Evolutionary conservation across 1,140 invertebrate species (phyloP).

Genomic region (Helicorthomorpha holstii): DNA sequence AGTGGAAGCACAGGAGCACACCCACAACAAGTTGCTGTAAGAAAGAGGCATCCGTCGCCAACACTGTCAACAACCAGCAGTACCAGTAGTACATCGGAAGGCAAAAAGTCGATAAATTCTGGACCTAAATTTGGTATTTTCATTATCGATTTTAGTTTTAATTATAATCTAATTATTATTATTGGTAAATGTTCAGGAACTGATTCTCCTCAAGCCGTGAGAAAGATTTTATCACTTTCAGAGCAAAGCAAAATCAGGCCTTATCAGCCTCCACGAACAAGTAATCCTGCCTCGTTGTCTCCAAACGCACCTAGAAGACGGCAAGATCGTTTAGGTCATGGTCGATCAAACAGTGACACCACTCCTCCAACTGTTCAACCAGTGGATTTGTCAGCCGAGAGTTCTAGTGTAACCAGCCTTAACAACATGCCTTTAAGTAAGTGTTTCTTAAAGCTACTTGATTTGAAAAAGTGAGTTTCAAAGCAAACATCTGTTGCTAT

Average conservation of each 20-base stretch:
- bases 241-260: constrained; percentile 65
- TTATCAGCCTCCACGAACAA: constrained; percentile 51
- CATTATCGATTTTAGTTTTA: constrained; percentile 1
- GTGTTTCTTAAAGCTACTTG: constrained; percentile 20
- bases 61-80: constrained; percentile 76
- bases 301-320: constrained; percentile 21
- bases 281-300: constrained; percentile 31
- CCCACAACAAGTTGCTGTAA: too few species aligned
- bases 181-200: constrained; percentile 40
- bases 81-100: constrained; percentile 39
- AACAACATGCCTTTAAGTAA: constrained; percentile 74
- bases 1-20: too few species aligned
- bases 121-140: constrained; percentile 44
- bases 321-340: constrained; percentile 45
- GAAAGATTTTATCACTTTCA: constrained; percentile 76
- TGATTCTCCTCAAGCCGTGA: constrained; percentile 84
- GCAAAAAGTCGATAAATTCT: constrained; percentile 18
- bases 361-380: constrained; percentile 48
- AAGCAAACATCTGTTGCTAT: neutral
- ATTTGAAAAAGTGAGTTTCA: neutral
- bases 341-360: constrained; percentile 78
- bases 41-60: constrained; percentile 62
- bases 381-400: constrained; percentile 81
- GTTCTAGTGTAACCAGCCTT: constrained; percentile 82
- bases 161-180: constrained; percentile 8